Base-by-base conservation (phyloP, 2,113 vertebrate species). In the Mesoclemmys tuberculata region DNA sequence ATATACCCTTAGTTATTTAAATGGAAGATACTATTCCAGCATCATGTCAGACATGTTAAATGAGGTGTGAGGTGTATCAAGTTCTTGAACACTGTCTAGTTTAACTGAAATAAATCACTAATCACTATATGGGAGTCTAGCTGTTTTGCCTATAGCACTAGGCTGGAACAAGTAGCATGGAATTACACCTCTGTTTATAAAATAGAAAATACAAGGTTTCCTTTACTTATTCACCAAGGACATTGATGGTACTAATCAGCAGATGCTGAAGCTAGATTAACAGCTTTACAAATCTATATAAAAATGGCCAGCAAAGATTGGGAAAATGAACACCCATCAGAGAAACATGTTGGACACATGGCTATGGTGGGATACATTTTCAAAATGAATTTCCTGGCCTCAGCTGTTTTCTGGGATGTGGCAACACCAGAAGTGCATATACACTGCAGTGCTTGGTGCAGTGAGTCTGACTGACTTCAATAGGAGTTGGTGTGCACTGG, bases 21-120 rank as follows among this genome's bases (percentile, higher is more conserved):
- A 71, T 21, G 2, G 26, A 52, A 48, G 54, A 1, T 3, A 1
- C 2, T 21, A 46, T 64, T 56, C 52, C 87, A 71, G 38, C 1
- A 1, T 18, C 14, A 3, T 80, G 21, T n/a, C 19, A 78, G 51
- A 35, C 22, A 80, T 83, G 75, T 88, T 51, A 29, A 1, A 1
- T 1, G 5, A n/a, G 3, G 11, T 3, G 9, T 0, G 19, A 24
- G 11, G 22, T 6, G 8, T 54, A 41, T 2, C 0, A 46, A 8
- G 3, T 13, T 84, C 54, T 26, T 44, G 64, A 79, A 10, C 29
- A 46, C 41, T 1, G 44, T 13, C 27, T 81, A 24, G 55, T 51
- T 56, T 75, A 13, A 1, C 1, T 64, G 35, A 68, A 18, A 56
- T 52, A 61, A 79, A 64, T 11, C 46, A 51, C 61, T 51, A 5